Percentiles rank a stretch among this genome's conserved stretches.
Evolutionary conservation across 2,797 vertebrate genomes (phyloP).

Genomic region (Mastacembelus armatus): DNA sequence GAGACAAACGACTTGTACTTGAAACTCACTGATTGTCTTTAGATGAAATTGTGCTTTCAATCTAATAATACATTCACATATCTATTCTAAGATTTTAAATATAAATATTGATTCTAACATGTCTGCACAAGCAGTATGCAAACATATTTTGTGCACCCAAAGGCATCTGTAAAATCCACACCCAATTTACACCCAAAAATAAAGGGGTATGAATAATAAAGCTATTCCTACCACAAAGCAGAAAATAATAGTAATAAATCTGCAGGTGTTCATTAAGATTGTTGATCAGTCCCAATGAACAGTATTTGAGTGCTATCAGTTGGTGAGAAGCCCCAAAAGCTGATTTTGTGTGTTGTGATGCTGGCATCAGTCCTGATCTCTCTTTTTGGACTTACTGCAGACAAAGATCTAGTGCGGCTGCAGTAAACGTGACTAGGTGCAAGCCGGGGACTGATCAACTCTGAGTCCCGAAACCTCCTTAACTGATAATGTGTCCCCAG

Average conservation of each 20-base stretch:
- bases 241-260: conserved; percentile 14
- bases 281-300: not conserved
- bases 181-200: conserved; percentile 12
- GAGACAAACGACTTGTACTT: conserved; percentile 24
- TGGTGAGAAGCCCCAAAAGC: not conserved
- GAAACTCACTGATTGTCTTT: conserved; percentile 35
- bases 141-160: not conserved
- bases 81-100: not conserved
- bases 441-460: no score
- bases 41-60: conserved; percentile 27
- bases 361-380: no score
- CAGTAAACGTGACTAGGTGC: no score
- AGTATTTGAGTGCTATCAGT: conserved; percentile 2
- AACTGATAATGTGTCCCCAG: no score
- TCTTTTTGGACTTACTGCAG: no score
- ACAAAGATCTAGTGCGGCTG: no score
- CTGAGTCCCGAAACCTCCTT: no score
- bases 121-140: not conserved
- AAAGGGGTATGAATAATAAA: conserved; percentile 3
- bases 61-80: conserved; percentile 1
- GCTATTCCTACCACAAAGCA: not conserved
- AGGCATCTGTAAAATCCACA: conserved; percentile 19
- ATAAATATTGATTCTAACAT: conserved; percentile 1
- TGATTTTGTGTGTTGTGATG: no score
- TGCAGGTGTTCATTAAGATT: not conserved